Evolutionary conservation across 2,888 invertebrate genomes (phyloP), one percentile per base, ranked within the genome.

Genomic region (Diploptera punctata): DNA sequence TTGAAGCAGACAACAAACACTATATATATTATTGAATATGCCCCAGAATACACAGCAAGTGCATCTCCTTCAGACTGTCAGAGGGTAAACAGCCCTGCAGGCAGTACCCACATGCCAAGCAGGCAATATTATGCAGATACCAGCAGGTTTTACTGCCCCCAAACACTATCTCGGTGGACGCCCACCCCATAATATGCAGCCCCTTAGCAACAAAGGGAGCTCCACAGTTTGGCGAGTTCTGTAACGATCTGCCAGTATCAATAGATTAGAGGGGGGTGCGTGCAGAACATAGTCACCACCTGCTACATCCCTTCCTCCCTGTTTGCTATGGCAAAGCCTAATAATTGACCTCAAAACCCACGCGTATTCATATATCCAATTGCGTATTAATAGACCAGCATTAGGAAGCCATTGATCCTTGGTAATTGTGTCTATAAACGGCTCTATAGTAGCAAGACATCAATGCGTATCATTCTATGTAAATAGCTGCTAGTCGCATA

Each of bases 241-340:
- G 19, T 65, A 65, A 44, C 65, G 24, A 26, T 47, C 65, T 65
- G 65, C 21, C n/a, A 65, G 65, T 47, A 47, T 43, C 65, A 65
- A 65, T 65, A 65, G 65, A 65, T 65, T 65, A 47, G 65, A 44
- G 65, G n/a, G n/a, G n/a, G n/a, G n/a, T n/a, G n/a, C 1, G 65
- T 16, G 18, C 47, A 18, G 26, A 65, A 65, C 44, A 44, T 47
- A 47, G 2, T 26, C 18, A 24, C 65, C 65, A 65, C 65, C 65
- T 65, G 65, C 65, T 65, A 65, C 65, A 7, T 1, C 38, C 18
- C 10, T n/a, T 10, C 44, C 43, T 16, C 43, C 26, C 65, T 65
- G 47, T 65, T 65, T 65, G 26, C 44, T 47, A 65, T 65, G 47
- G 65, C 47, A 65, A 65, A 65, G 44, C 44, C 65, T 47, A 65